Base-by-base conservation (phyloP, 1,140 invertebrate species). In the Drosophila orosa region DNA sequence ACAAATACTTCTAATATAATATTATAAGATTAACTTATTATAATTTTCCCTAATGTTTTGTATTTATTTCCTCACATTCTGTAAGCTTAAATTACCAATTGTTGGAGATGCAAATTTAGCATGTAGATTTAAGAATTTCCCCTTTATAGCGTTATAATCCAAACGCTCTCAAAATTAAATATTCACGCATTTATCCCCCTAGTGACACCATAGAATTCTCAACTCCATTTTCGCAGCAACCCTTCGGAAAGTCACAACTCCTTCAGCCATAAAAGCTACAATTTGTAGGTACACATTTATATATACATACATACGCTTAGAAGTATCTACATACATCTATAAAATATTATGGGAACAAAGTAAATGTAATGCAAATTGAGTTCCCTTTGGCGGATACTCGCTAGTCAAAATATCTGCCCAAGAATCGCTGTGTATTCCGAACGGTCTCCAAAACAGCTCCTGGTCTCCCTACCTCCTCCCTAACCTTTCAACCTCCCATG, bases 321-420 rank as follows among this genome's bases (percentile, higher is more conserved):
- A 40, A 8, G 10, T 68, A 50, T 19, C 17, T 57, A 55, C 56
- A 33, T 57, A 55, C 56, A 33, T 44, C 80, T 60, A 82, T 71
- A 78, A 87, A 82, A 87, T 87, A 81, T 85, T 78, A 87, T 87
- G 79, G 57, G 44, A 84, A 47, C 69, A 63, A 62, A 66, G 77
- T 60, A 87, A 82, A 82, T 86, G 71, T 86, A 86, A 87, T 86
- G 83, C 82, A 86, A 86, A 86, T 86, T 86, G 82, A 69, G 83
- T 83, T 87, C 54, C 71, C 69, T 55, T 69, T 19, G 31, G 68
- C 47, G 40, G 50, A 63, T 65, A 39, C 45, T 37, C 58, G 48
- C 58, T 29, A 80, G 80, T 72, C 72, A 48, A 61, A 85, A 85
- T 75, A 66, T 78, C 67, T 78, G 45, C n/a, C 17, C 52, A 62